These are phyloP conservation scores for Rhinichthys klamathensis DNA, from an alignment of 2,113 vertebrate species.

Conservation along the genomic window DNA sequence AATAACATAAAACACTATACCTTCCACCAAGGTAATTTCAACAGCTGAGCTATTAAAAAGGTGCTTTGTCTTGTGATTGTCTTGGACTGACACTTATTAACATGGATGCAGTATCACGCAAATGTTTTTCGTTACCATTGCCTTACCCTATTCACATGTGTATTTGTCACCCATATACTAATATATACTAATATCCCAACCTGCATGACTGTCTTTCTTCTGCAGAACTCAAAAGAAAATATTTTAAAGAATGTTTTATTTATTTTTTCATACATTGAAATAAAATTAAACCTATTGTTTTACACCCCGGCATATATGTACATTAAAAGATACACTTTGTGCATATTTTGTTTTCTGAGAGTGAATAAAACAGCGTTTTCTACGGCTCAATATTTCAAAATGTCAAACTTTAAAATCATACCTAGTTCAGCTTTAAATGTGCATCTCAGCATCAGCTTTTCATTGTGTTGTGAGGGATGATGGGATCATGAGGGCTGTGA, in stretches of 20 bases:
- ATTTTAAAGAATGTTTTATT: too few relatives aligned
- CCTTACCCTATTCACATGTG: neutral
- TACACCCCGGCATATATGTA: too few relatives aligned
- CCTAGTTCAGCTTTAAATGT: too few relatives aligned
- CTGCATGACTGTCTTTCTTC: neutral
- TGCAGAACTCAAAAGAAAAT: too few relatives aligned
- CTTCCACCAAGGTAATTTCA: conserved; percentile 28
- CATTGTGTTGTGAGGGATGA: neutral
- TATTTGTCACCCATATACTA: neutral
- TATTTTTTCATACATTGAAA: too few relatives aligned
- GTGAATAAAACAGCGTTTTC: neutral
- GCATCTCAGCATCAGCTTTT: neutral
- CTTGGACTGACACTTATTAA: neutral
- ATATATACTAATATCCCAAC: neutral
- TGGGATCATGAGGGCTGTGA: neutral
- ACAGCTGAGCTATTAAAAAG: neutral
- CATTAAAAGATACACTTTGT: neutral
- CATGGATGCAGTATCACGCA: neutral
- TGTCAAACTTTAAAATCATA: neutral
- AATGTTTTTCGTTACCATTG: neutral
- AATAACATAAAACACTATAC: conserved; percentile 29
- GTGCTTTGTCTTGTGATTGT: neutral
- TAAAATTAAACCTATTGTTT: neutral
- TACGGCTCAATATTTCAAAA: neutral
- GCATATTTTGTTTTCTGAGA: neutral